Conservation (phyloP, 2,888 invertebrate genomes). For the Zygaena filipendulae region DNA sequence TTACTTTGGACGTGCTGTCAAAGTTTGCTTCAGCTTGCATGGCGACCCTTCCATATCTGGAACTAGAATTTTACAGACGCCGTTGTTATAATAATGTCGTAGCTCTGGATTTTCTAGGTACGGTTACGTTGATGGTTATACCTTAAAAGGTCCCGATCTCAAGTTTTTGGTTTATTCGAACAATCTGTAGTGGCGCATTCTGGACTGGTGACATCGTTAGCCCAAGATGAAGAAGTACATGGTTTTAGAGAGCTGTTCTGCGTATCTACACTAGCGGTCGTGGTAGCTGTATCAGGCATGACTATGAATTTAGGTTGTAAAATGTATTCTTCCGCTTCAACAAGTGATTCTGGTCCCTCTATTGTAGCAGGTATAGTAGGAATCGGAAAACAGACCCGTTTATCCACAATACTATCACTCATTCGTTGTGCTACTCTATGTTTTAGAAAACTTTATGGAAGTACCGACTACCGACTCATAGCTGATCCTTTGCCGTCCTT, state of each 20-base stretch:
- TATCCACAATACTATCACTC: conserved; percentile 97
- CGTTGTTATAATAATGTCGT: conserved; percentile 56
- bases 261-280: conserved; percentile 45
- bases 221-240: conserved; percentile 60
- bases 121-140: conserved; percentile 45
- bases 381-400: conserved; percentile 95
- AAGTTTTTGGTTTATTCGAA: conserved; percentile 70
- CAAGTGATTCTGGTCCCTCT: conserved; percentile 81
- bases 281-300: conserved; percentile 43
- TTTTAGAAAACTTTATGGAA: conserved; percentile 93
- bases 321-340: conserved; percentile 93
- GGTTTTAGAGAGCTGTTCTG: conserved; percentile 47
- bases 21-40: conserved; percentile 67
- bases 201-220: conserved; percentile 60
- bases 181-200: conserved; percentile 68
- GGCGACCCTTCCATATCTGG: conserved; percentile 85
- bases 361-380: conserved; percentile 88
- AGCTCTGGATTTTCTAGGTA: conserved; percentile 30
- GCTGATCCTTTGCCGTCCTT: conserved; percentile 85
- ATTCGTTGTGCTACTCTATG: conserved; percentile 99
- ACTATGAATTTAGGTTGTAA: conserved; percentile 81
- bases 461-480: conserved; percentile 85
- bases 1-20: conserved; percentile 71
- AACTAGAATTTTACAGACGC: conserved; percentile 57
- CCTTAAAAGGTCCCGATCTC: conserved; percentile 65